phyloP scores from a whole-genome alignment of 1,140 invertebrate genomes.

The Orchestia grillus region DNA sequence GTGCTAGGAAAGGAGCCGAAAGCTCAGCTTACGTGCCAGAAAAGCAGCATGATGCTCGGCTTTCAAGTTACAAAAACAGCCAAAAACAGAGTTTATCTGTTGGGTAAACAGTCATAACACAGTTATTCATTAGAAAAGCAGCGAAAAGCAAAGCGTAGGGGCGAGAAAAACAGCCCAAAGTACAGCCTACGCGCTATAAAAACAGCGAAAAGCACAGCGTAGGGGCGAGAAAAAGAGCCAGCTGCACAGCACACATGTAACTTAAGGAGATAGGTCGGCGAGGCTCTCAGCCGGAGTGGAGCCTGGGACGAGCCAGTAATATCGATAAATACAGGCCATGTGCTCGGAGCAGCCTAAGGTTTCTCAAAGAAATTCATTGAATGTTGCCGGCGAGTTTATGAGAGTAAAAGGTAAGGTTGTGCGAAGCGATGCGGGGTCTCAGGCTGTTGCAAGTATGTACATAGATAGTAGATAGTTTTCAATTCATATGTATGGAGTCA shows the following conservation, averaged over 20 bases:
- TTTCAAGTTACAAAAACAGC: not conserved
- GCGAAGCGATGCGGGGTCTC: not conserved
- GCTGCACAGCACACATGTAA: not conserved
- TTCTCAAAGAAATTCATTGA: not conserved
- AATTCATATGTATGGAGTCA: no score
- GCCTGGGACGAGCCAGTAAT: not conserved
- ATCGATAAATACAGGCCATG: constrained; percentile 52
- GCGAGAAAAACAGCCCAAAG: not conserved
- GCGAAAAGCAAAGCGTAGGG: not conserved
- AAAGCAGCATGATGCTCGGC: not conserved
- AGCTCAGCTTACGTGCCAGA: not conserved
- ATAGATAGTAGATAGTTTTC: no score
- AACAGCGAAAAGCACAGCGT: not conserved
- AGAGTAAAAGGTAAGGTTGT: not conserved
- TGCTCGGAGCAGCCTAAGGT: constrained; percentile 4
- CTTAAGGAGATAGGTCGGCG: not conserved
- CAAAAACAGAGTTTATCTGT: not conserved
- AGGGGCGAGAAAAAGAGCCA: not conserved
- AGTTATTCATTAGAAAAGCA: no score
- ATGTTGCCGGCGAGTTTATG: not conserved
- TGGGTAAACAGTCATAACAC: not conserved
- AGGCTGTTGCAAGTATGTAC: not conserved
- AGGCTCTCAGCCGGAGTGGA: constrained; percentile 13
- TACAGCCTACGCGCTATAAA: not conserved
- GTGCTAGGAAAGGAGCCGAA: not conserved